phyloP scores from a whole-genome alignment of 1,140 invertebrate species.

The Yoshiicerus persimilis region DNA sequence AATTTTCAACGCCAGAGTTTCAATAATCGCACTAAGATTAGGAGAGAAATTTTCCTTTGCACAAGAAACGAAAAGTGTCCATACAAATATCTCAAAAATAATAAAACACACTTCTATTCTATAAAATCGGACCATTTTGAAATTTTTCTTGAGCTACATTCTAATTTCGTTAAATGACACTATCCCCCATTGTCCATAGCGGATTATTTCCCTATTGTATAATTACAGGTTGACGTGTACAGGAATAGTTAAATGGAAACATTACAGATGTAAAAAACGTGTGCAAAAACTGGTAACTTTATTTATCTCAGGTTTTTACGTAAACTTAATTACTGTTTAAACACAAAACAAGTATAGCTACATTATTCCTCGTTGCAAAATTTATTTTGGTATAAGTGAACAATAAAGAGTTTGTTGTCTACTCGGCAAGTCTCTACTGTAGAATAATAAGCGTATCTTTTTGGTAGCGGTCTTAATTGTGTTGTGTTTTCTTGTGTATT shows the following conservation, averaged over 20 bases:
- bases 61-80: neutral
- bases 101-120: slow-evolving; percentile 14
- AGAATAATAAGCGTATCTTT: neutral
- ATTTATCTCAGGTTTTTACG: neutral
- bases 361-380: neutral
- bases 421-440: neutral
- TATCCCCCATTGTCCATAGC: no score
- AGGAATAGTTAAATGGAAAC: neutral
- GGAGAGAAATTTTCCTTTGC: neutral
- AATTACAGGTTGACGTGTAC: no score
- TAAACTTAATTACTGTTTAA: neutral
- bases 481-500: neutral
- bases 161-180: no score
- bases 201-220: no score
- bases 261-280: neutral
- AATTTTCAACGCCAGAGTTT: neutral
- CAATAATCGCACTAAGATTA: neutral
- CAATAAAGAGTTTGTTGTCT: neutral
- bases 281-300: neutral
- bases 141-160: neutral
- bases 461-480: neutral
- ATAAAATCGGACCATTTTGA: neutral
- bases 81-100: slow-evolving; percentile 7
- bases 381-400: neutral
- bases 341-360: neutral